Evolutionary conservation across 2,888 invertebrate species (phyloP).

Genomic region (Slavum lentiscoides): DNA sequence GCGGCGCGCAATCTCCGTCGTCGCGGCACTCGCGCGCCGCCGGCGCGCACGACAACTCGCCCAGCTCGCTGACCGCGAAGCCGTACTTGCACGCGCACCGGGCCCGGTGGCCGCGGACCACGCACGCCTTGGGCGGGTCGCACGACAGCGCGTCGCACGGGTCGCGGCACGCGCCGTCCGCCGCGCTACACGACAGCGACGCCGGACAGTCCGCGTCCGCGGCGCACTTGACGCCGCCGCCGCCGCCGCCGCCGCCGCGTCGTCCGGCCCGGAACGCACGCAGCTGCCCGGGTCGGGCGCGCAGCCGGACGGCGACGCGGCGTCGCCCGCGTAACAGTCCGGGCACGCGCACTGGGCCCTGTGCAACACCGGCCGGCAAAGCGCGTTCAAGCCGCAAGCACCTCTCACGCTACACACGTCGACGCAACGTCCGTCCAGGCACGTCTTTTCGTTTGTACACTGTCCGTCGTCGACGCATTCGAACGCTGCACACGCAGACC

Average conservation of each 20-base stretch:
- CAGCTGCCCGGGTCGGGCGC: conserved; percentile 69
- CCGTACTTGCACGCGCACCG: conserved; percentile 88
- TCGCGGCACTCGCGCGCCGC: conserved; percentile 78
- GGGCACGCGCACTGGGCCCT: conserved; percentile 86
- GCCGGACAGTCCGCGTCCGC: conserved; percentile 52
- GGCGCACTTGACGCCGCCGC: conserved; percentile 34
- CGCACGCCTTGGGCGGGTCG: conserved; percentile 74
- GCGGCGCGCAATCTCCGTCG: conserved; percentile 82
- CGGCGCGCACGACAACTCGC: conserved; percentile 84
- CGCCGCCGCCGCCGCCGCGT: neutral
- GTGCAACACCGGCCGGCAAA: conserved; percentile 83
- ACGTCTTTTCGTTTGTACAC: conserved; percentile 89
- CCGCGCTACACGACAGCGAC: conserved; percentile 49
- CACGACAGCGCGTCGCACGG: conserved; percentile 52
- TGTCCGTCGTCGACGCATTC: conserved; percentile 89
- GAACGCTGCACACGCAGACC: conserved; percentile 63
- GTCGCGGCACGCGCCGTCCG: conserved; percentile 54
- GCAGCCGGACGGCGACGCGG: conserved; percentile 70
- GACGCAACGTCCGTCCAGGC: conserved; percentile 86
- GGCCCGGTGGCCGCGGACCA: conserved; percentile 81
- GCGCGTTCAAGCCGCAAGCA: conserved; percentile 85
- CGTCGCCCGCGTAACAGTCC: conserved; percentile 80
- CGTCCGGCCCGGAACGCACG: conserved; percentile 23
- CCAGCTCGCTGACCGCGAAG: conserved; percentile 83
- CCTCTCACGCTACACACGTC: conserved; percentile 88